A percentile compares a stretch with the other conserved stretches of the same genome.
These are phyloP conservation scores for Bufo gargarizans DNA, from an alignment of 2,113 vertebrate species.

Conservation along the genomic window DNA sequence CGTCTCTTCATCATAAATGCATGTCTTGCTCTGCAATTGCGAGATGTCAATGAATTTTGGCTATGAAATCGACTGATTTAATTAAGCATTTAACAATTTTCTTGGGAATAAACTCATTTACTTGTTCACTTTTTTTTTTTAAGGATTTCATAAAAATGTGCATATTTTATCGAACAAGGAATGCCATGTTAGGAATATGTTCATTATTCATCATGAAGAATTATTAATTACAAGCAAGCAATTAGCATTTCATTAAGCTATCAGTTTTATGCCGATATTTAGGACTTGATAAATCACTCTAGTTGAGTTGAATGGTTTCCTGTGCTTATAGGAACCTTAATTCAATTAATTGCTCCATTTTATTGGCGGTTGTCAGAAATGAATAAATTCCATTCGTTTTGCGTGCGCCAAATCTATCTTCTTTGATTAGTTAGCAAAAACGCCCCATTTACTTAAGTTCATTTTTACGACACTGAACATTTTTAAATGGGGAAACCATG, in stretches of 20 bases:
- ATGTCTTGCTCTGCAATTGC: background rate
- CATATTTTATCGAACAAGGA: conserved; percentile 25
- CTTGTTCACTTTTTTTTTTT: conserved; percentile 20
- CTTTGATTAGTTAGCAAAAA: conserved; percentile 15
- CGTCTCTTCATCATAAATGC: background rate
- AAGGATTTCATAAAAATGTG: conserved; percentile 20
- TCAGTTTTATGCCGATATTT: conserved; percentile 28
- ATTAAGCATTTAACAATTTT: conserved; percentile 1
- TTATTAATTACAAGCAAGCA: conserved; percentile 32
- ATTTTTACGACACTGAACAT: background rate
- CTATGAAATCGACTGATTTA: conserved; percentile 1
- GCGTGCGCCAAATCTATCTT: background rate
- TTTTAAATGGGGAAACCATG: background rate
- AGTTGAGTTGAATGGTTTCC: conserved; percentile 7
- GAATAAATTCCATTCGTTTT: background rate
- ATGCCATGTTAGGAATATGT: conserved; percentile 2
- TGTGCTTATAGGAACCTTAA: background rate
- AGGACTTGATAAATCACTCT: conserved; percentile 36
- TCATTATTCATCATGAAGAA: conserved; percentile 1
- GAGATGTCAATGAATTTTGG: background rate
- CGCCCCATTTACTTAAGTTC: background rate
- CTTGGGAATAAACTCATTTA: conserved; percentile 21
- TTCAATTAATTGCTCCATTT: conserved; percentile 21
- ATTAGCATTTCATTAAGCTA: conserved; percentile 49
- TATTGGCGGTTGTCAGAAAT: conserved; percentile 20